These are phyloP conservation scores for Acrocephalus arundinaceus DNA, from an alignment of 2,113 vertebrate species.

Conservation along the genomic window DNA sequence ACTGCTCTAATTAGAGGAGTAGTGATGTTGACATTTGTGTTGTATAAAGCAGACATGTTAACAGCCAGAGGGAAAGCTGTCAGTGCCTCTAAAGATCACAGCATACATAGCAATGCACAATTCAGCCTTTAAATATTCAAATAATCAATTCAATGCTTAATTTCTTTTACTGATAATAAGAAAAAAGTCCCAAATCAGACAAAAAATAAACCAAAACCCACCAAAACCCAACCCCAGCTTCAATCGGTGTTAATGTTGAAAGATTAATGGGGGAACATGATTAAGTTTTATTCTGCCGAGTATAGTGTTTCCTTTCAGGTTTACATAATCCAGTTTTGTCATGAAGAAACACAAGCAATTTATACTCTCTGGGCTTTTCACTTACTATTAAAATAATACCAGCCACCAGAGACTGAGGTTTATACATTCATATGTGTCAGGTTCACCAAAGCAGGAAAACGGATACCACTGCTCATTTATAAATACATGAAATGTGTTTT, in stretches of 20 bases:
- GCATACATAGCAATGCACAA: not conserved
- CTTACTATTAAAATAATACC: not conserved
- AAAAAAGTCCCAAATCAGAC: not conserved
- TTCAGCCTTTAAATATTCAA: constrained; percentile 53
- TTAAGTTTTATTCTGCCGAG: not conserved
- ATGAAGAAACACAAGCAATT: not conserved
- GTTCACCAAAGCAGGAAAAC: constrained; percentile 28
- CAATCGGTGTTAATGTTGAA: not conserved
- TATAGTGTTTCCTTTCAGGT: not conserved
- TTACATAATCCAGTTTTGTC: not conserved
- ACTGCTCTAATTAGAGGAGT: constrained; percentile 71
- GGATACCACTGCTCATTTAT: not conserved
- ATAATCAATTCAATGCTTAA: constrained; percentile 30
- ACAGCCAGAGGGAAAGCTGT: constrained; percentile 66
- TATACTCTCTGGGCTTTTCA: not conserved
- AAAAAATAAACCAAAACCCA: not conserved
- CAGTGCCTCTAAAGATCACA: constrained; percentile 67
- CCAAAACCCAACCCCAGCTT: not conserved
- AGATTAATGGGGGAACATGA: not conserved
- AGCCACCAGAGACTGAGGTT: not conserved
- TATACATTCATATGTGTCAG: not conserved
- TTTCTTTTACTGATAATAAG: not conserved
- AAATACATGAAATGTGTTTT: constrained; percentile 11
- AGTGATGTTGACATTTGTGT: constrained; percentile 68
- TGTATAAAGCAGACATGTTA: constrained; percentile 61